Evolutionary conservation across 2,113 vertebrate species (phyloP), one percentile per base, ranked within the genome.

Genomic region (Pleuronectes platessa): DNA sequence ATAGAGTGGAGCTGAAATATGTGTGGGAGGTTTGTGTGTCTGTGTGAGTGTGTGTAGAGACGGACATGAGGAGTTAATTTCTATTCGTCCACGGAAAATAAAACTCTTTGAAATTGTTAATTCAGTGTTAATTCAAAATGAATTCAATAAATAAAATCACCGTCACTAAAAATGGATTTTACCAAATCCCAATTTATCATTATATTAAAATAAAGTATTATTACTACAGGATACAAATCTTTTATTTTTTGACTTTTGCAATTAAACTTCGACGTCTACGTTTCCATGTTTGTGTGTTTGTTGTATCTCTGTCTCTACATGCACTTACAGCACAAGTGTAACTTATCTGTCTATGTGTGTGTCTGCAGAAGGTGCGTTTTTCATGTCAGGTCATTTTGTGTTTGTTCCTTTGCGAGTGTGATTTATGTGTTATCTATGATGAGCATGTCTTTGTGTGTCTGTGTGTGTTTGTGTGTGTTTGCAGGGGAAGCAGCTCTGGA

Each of bases 401-500:
- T 69, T 14, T n/a, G 35, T 31, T 31, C 31, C 31, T 31, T 1
- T 31, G 31, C 31, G 31, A 6, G 27, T 49, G 58, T 54, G 47
- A 37, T 10, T 37, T 37, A 37, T 37, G 35, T 37, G 9, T 37
- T 37, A 37, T 37, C 35, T 10, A 37, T 2, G 9, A 37, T 10
- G 35, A 37, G 35, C 35, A 37, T 58, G 45, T 35, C 17, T 23
- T 2, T 56, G 49, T 77, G 56, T 59, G 56, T 59, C 59, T 77
- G 24, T 59, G 56, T 59, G 62, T 77, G 56, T 27, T 24, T 59
- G 59, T 77, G 56, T 59, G 56, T 27, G 62, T 77, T 68, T 45
- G 61, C 24, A 68, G 74, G 14, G 7, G 35, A 74, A 58, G 67
- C 21, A 2, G 82, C 86, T 88, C 81, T 67, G 79, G 74, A 84